These are phyloP conservation scores for Astyanax mexicanus DNA, from an alignment of 2,797 vertebrate genomes.

Conservation along the genomic window DNA sequence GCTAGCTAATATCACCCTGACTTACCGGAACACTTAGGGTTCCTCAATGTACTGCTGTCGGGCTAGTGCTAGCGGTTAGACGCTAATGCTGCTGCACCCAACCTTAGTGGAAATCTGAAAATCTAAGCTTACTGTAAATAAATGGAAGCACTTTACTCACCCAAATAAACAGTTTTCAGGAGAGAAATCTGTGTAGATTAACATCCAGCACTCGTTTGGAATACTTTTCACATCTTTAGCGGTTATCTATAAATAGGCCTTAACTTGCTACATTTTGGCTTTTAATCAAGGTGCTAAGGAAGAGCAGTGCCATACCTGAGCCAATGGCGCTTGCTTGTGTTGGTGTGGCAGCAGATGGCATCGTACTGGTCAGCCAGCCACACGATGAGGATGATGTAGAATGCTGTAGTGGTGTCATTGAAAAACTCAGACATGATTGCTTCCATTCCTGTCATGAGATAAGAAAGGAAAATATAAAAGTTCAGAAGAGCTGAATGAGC, in stretches of 20 bases:
- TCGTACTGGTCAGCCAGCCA: slow-evolving; percentile 98
- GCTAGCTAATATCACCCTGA: too few relatives aligned
- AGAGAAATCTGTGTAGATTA: too few relatives aligned
- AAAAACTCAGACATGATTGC: slow-evolving; percentile 99
- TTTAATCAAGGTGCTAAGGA: neutral
- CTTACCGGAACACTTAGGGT: too few relatives aligned
- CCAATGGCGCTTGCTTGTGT: slow-evolving; percentile 97
- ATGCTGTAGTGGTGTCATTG: slow-evolving; percentile 96
- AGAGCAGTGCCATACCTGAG: slow-evolving; percentile 79
- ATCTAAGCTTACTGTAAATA: too few relatives aligned
- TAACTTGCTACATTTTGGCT: neutral
- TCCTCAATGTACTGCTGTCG: too few relatives aligned
- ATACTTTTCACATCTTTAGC: too few relatives aligned
- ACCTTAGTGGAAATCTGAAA: too few relatives aligned
- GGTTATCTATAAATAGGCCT: neutral
- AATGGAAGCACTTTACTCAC: too few relatives aligned
- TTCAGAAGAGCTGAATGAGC: neutral
- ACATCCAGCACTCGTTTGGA: too few relatives aligned
- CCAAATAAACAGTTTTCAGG: too few relatives aligned
- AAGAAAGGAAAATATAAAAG: slow-evolving; percentile 15
- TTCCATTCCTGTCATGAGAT: slow-evolving; percentile 88
- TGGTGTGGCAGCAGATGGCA: slow-evolving; percentile 97
- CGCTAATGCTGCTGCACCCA: too few relatives aligned
- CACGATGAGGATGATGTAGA: slow-evolving; percentile 98
- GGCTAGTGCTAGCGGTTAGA: too few relatives aligned